Percentiles rank a stretch among this genome's conserved stretches.
Evolutionary conservation across 2,888 invertebrate species (phyloP).

Genomic region (Synanthedon andrenaeformis): DNA sequence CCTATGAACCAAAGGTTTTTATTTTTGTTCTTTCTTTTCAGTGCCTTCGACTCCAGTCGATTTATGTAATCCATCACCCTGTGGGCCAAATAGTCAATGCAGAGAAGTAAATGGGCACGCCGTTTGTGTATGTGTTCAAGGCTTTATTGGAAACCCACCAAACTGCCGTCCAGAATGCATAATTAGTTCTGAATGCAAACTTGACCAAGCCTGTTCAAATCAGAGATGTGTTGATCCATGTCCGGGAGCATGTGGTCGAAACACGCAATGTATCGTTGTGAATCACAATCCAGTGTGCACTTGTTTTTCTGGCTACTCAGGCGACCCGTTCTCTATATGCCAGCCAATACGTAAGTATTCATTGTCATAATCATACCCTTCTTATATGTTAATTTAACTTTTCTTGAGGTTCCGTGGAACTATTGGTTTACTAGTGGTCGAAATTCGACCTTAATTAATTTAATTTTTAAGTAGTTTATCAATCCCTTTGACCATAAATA

Average conservation of each 20-base stretch:
- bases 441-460: no score
- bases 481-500: no score
- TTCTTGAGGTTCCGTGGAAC: neutral
- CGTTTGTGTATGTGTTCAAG: slow-evolving; percentile 78
- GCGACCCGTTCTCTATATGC: slow-evolving; percentile 81
- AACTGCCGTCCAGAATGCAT: slow-evolving; percentile 84
- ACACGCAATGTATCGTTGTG: slow-evolving; percentile 70
- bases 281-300: slow-evolving; percentile 77
- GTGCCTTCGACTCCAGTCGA: slow-evolving; percentile 27
- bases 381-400: neutral
- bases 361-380: slow-evolving; percentile 1
- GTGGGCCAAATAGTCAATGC: slow-evolving; percentile 82
- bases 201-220: slow-evolving; percentile 78
- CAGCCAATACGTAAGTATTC: slow-evolving; percentile 51
- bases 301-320: slow-evolving; percentile 73
- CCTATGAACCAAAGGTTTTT: neutral
- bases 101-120: slow-evolving; percentile 75
- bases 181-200: slow-evolving; percentile 78
- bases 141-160: slow-evolving; percentile 78
- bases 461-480: no score
- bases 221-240: slow-evolving; percentile 84
- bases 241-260: slow-evolving; percentile 77
- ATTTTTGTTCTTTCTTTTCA: slow-evolving; percentile 16
- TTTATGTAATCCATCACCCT: slow-evolving; percentile 61
- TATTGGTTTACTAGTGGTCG: neutral